Percentiles rank a stretch among this genome's conserved stretches.
These are phyloP conservation scores for Catocala fraxini DNA, from an alignment of 2,888 invertebrate species.

Conservation along the genomic window DNA sequence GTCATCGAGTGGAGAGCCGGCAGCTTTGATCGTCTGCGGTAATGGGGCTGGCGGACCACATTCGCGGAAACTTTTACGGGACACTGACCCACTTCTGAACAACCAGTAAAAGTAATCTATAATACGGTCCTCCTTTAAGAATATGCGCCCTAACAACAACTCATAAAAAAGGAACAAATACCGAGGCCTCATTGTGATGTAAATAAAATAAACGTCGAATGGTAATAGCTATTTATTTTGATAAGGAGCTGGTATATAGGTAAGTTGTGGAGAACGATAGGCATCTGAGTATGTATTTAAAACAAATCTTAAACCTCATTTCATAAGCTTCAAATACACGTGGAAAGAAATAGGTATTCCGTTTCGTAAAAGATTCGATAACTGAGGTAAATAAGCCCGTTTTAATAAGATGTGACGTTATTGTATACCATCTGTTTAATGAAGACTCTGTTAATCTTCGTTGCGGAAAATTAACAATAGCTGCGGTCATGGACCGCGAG, in stretches of 20 bases:
- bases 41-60: constrained; percentile 73
- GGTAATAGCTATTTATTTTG: constrained; percentile 27
- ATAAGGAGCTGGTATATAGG: constrained; percentile 22
- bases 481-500: constrained; percentile 25
- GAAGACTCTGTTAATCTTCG: constrained; percentile 21
- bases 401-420: constrained; percentile 19
- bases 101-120: constrained; percentile 66
- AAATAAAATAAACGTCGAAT: constrained; percentile 37
- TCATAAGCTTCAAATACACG: constrained; percentile 42
- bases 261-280: constrained; percentile 11
- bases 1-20: constrained; percentile 63
- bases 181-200: constrained; percentile 32
- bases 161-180: constrained; percentile 44
- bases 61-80: constrained; percentile 83
- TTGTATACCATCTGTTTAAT: constrained; percentile 27
- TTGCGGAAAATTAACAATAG: constrained; percentile 31
- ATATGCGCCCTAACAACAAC: constrained; percentile 45
- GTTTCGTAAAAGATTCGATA: constrained; percentile 42
- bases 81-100: constrained; percentile 82
- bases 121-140: constrained; percentile 66
- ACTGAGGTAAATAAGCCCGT: constrained; percentile 25
- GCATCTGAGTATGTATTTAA: constrained; percentile 20
- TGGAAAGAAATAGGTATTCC: constrained; percentile 46
- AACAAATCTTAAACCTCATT: constrained; percentile 32
- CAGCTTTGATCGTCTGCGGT: constrained; percentile 79